phyloP scores from a whole-genome alignment of 2,797 vertebrate species.

The Lateolabrax maculatus region DNA sequence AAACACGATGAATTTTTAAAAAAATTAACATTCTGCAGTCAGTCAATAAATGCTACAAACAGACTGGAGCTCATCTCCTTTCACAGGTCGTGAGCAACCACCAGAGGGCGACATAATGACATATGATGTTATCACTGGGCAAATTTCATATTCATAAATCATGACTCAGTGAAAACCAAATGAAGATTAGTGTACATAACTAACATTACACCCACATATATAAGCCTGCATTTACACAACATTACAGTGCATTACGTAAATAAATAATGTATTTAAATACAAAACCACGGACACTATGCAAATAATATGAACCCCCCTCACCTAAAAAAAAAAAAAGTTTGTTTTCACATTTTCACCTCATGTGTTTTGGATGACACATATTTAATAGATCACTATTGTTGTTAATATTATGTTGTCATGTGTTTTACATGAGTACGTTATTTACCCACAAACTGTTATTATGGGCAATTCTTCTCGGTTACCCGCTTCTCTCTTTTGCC shows the following conservation, averaged over 20 bases:
- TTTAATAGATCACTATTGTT: background rate
- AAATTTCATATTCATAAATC: constrained; percentile 18
- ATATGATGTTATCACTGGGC: background rate
- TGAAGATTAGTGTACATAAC: background rate
- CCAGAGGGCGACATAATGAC: constrained; percentile 32
- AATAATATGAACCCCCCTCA: background rate
- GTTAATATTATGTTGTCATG: background rate
- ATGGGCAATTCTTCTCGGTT: background rate
- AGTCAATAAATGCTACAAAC: background rate
- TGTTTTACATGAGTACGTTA: background rate
- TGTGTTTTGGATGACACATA: background rate
- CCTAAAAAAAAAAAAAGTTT: too few species aligned
- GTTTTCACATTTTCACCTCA: too few species aligned
- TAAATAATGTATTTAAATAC: background rate
- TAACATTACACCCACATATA: background rate
- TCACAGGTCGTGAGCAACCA: background rate
- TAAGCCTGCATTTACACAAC: background rate
- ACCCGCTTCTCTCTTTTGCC: background rate
- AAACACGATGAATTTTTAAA: background rate
- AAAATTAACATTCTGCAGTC: background rate
- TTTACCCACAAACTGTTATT: background rate
- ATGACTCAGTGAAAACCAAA: constrained; percentile 33
- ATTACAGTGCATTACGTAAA: background rate
- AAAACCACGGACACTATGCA: background rate
- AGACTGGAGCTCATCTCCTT: background rate